Evolutionary conservation across 2,113 vertebrate species (phyloP).

Genomic region (Sebastes fasciatus): DNA sequence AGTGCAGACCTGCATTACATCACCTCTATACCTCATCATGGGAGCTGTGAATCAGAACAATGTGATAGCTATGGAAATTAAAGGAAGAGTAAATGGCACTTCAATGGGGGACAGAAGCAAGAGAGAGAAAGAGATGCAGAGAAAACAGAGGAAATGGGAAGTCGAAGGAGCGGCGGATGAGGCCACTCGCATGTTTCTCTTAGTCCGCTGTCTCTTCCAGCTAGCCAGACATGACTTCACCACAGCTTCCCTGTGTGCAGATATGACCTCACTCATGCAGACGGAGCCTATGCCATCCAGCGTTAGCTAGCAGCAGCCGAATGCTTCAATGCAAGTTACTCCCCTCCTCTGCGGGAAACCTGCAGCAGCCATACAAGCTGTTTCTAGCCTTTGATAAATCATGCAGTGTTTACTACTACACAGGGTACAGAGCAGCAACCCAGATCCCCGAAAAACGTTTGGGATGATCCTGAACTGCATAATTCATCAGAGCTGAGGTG

Average conservation of each 20-base stretch:
- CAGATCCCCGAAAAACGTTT: conserved; percentile 54
- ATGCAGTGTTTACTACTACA: conserved; percentile 79
- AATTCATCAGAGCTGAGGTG: conserved; percentile 67
- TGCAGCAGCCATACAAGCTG: conserved; percentile 60
- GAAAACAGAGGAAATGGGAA: conserved; percentile 12
- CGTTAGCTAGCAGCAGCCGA: conserved; percentile 32
- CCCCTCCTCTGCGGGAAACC: conserved; percentile 47
- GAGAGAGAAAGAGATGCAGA: not conserved
- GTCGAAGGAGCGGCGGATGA: not conserved
- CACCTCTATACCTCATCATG: conserved; percentile 43
- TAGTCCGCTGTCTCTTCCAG: conserved; percentile 44
- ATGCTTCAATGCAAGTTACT: conserved; percentile 45
- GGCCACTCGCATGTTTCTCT: conserved; percentile 17
- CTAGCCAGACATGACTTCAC: conserved; percentile 72
- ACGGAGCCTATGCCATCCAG: conserved; percentile 48
- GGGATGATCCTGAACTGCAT: conserved; percentile 66
- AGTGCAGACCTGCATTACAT: conserved; percentile 71
- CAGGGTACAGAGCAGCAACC: conserved; percentile 26
- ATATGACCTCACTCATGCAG: conserved; percentile 71
- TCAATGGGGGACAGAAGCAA: conserved; percentile 1
- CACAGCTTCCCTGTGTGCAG: conserved; percentile 47
- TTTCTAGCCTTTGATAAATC: conserved; percentile 74
- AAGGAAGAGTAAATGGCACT: not conserved
- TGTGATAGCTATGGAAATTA: conserved; percentile 14
- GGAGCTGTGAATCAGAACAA: conserved; percentile 32